Evolutionary conservation across 2,797 vertebrate genomes (phyloP).

Genomic region (Propithecus perrieri): DNA sequence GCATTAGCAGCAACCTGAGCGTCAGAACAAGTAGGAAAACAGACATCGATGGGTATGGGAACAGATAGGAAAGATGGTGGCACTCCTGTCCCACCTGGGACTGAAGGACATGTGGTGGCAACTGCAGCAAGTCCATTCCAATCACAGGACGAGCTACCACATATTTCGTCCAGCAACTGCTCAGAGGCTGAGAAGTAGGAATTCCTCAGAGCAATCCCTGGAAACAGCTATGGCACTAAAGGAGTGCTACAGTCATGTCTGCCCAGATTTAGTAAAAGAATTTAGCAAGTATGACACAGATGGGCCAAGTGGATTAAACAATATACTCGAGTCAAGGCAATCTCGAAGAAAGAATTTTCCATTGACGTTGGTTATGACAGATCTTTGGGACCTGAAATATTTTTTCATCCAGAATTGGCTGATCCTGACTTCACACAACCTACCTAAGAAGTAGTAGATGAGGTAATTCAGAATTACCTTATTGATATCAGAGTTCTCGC

Average conservation of each 20-base stretch:
- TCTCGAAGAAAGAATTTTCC: slow-evolving; percentile 96
- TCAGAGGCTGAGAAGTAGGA: slow-evolving; percentile 91
- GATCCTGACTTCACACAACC: background rate
- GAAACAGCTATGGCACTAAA: slow-evolving; percentile 95
- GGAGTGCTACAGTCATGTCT: slow-evolving; percentile 93
- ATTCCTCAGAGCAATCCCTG: slow-evolving; percentile 93
- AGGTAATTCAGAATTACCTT: slow-evolving; percentile 32
- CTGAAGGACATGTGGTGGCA: slow-evolving; percentile 92
- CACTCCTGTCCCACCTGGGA: slow-evolving; percentile 91
- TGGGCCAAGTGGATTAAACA: slow-evolving; percentile 96
- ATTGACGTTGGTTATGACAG: slow-evolving; percentile 94
- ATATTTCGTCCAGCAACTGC: slow-evolving; percentile 93
- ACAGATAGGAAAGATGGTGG: slow-evolving; percentile 92
- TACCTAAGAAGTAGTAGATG: slow-evolving; percentile 1
- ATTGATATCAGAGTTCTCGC: background rate
- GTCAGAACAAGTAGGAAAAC: slow-evolving; percentile 90
- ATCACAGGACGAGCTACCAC: slow-evolving; percentile 91
- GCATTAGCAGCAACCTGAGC: slow-evolving; percentile 92
- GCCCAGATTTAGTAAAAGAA: slow-evolving; percentile 96
- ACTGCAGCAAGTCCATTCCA: slow-evolving; percentile 93
- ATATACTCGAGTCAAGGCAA: slow-evolving; percentile 92
- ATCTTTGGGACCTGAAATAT: slow-evolving; percentile 93
- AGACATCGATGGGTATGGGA: slow-evolving; percentile 89
- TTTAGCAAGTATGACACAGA: slow-evolving; percentile 95
- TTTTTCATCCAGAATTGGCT: slow-evolving; percentile 93